Evolutionary conservation across 1,140 invertebrate species (phyloP), one percentile per base, ranked within the genome.

Genomic region (Saccostrea cuccullata): DNA sequence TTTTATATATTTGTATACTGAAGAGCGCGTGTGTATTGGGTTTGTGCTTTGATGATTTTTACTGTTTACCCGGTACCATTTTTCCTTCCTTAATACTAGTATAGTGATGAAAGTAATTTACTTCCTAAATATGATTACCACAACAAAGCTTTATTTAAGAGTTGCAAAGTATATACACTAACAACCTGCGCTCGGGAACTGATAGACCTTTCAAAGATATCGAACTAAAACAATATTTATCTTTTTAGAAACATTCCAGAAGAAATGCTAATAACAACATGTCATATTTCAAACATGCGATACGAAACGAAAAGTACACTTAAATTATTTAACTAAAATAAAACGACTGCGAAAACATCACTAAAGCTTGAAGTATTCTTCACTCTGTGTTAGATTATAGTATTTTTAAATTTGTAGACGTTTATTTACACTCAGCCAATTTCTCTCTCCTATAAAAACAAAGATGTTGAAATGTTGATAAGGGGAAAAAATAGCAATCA

Each of bases 241-340:
- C 70, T 77, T 77, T 77, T 30, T 77, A 77, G 23, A 77, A 77
- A 77, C 70, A 77, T 77, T 77, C 70, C 26, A 30, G 70, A 26
- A 77, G 36, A 77, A 77, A 77, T 30, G 70, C 70, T 77, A 77
- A 77, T 77, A 77, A 77, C 13, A 77, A 77, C 70, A 77, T 77
- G 70, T 77, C 70, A 77, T 26, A 13, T 77, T 77, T 77, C 26
- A 67, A 20, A 17, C 60, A 77, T 30, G 70, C 70, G 26, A 26
- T 4, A 36, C 30, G 70, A 77, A 15, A 17, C 23, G 70, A 26
- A 77, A 77, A 77, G 70, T 77, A 77, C 70, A 77, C 70, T 77
- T 77, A 30, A 23, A 77, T 77, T 77, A 77, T 77, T 30, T 13
- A 36, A 77, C 30, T 77, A 36, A 77, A 77, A 77, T 77, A 77